These are phyloP conservation scores for Pseudorhiza aurosa DNA, from an alignment of 30 jellyfish, hydroid and myxozoan genomes.

Conservation along the genomic window DNA sequence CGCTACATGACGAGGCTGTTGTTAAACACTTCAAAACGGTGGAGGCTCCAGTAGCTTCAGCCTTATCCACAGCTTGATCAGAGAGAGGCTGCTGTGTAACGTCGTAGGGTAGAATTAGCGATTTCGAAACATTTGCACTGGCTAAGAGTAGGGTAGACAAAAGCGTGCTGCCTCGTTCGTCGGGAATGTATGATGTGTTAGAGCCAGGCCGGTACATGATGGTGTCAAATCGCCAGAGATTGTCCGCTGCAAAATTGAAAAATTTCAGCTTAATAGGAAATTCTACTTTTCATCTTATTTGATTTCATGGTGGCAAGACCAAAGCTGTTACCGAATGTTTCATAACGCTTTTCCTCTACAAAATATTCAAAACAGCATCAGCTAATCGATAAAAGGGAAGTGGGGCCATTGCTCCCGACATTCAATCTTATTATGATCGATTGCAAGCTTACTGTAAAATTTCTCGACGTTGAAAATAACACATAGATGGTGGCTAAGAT, in stretches of 20 bases:
- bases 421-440: too few species aligned
- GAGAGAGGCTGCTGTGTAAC: background rate
- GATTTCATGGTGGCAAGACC: too few species aligned
- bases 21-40: background rate
- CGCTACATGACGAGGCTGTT: background rate
- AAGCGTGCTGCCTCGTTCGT: background rate
- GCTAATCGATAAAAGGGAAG: too few species aligned
- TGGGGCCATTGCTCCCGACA: too few species aligned
- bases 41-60: background rate
- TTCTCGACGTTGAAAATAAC: too few species aligned
- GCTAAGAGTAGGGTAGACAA: background rate
- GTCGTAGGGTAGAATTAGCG: background rate
- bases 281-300: too few species aligned
- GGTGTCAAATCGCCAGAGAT: slow-evolving; percentile 20
- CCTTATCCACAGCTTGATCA: background rate
- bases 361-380: too few species aligned
- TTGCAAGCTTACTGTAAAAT: too few species aligned
- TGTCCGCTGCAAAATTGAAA: background rate
- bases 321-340: too few species aligned
- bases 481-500: too few species aligned
- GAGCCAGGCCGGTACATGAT: slow-evolving; percentile 4
- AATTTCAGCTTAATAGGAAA: background rate
- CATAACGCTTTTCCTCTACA: too few species aligned
- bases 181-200: background rate
- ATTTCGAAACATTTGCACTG: background rate